These are phyloP conservation scores for Gryllus longicercus DNA, from an alignment of 2,888 invertebrate genomes.

Conservation along the genomic window DNA sequence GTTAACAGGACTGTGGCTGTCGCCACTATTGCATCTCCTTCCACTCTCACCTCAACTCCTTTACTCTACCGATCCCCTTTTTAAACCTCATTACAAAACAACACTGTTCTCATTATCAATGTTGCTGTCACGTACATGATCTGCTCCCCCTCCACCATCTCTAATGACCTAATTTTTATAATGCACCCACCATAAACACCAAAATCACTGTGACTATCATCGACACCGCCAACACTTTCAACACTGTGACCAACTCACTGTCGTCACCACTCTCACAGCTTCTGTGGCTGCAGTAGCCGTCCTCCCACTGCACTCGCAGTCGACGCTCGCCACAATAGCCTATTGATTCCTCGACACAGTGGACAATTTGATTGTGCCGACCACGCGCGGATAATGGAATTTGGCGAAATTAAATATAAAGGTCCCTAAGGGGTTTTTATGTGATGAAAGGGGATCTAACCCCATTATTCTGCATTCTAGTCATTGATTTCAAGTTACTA, in stretches of 20 bases:
- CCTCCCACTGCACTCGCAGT: neutral
- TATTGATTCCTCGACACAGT: neutral
- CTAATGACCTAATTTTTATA: too few species aligned
- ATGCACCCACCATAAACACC: too few species aligned
- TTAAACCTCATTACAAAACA: neutral
- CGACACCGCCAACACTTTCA: too few species aligned
- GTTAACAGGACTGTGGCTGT: too few species aligned
- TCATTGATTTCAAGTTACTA: neutral
- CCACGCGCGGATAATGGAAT: neutral
- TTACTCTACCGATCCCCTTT: neutral
- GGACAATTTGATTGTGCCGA: slow-evolving; percentile 7
- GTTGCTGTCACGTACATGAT: too few species aligned
- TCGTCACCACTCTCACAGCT: too few species aligned
- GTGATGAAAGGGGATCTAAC: neutral
- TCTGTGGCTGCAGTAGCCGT: neutral
- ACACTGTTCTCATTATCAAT: too few species aligned
- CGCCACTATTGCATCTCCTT: neutral
- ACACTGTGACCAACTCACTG: too few species aligned
- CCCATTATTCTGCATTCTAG: neutral
- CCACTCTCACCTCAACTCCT: neutral
- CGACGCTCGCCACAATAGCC: neutral
- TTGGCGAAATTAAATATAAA: slow-evolving; percentile 17
- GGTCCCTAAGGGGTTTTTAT: neutral
- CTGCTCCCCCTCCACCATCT: too few species aligned
- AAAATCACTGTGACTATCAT: too few species aligned